Percentiles rank a stretch among this genome's conserved stretches.
These are phyloP conservation scores for Bembecia ichneumoniformis DNA, from an alignment of 2,888 invertebrate species.

Conservation along the genomic window DNA sequence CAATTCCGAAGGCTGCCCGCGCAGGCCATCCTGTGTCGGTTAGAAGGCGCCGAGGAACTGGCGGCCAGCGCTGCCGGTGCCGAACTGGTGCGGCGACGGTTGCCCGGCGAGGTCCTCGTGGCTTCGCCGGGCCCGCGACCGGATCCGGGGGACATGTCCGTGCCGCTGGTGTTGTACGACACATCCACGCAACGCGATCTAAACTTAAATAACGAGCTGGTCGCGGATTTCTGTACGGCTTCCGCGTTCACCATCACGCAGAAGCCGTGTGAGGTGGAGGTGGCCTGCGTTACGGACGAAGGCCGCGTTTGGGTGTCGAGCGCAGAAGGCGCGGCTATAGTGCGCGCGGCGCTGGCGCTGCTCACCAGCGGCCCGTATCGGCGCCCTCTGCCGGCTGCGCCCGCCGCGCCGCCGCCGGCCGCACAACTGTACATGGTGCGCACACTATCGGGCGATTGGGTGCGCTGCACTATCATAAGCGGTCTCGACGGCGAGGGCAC, in stretches of 20 bases:
- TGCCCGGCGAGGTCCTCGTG: slow-evolving; percentile 61
- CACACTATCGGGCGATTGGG: slow-evolving; percentile 65
- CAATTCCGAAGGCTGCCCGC: slow-evolving; percentile 77
- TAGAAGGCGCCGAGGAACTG: slow-evolving; percentile 79
- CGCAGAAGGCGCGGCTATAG: slow-evolving; percentile 51
- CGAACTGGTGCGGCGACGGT: slow-evolving; percentile 56
- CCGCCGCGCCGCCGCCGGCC: slow-evolving; percentile 45
- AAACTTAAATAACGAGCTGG: slow-evolving; percentile 74
- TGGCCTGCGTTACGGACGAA: slow-evolving; percentile 62
- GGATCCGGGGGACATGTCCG: slow-evolving; percentile 58
- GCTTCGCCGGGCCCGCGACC: slow-evolving; percentile 61
- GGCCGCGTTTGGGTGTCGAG: slow-evolving; percentile 60
- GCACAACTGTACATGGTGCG: slow-evolving; percentile 60
- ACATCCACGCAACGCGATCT: slow-evolving; percentile 76
- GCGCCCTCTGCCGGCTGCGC: slow-evolving; percentile 58
- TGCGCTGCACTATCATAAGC: slow-evolving; percentile 58
- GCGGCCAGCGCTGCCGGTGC: slow-evolving; percentile 42
- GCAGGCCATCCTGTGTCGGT: slow-evolving; percentile 80
- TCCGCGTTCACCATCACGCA: slow-evolving; percentile 46
- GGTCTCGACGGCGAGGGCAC: slow-evolving; percentile 62
- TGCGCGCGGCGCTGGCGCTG: slow-evolving; percentile 49
- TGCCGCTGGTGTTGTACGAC: slow-evolving; percentile 75
- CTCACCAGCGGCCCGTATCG: slow-evolving; percentile 56
- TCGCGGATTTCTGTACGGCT: slow-evolving; percentile 62
- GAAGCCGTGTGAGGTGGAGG: slow-evolving; percentile 59